Evolutionary conservation across 64 coral and sea anemone genomes (phyloP).

Genomic region (Montipora cactus): DNA sequence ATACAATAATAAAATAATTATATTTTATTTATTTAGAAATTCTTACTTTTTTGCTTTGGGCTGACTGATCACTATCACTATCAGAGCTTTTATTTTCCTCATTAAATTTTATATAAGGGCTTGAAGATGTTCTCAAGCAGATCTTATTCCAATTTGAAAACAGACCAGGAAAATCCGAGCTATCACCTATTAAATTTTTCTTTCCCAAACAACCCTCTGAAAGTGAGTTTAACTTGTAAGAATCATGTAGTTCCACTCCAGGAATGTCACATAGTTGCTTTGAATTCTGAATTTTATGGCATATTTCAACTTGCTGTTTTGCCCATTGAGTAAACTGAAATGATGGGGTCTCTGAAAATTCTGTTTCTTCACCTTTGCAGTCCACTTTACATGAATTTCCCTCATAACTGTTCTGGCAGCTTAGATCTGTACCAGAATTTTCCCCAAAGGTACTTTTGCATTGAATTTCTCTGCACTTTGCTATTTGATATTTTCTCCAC

Average conservation of each 20-base stretch:
- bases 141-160: not conserved
- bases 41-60: not conserved
- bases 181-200: not conserved
- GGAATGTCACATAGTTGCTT: not conserved
- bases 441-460: not conserved
- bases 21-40: not conserved
- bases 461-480: slow-evolving; percentile 57
- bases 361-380: not conserved
- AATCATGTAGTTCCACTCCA: not conserved
- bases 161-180: not conserved
- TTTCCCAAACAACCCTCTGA: not conserved
- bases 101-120: not conserved
- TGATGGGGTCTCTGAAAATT: slow-evolving; percentile 25
- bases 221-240: not conserved
- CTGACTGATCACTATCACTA: not conserved
- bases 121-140: not conserved
- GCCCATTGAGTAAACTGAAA: slow-evolving; percentile 66
- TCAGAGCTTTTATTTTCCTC: not conserved
- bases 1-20: no score
- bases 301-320: slow-evolving; percentile 34
- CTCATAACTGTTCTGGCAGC: not conserved
- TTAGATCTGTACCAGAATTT: not conserved
- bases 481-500: slow-evolving; percentile 54
- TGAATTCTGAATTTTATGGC: slow-evolving; percentile 13
- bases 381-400: not conserved